Evolutionary conservation across 2,113 vertebrate genomes (phyloP).

Genomic region (Colinus virginianus): DNA sequence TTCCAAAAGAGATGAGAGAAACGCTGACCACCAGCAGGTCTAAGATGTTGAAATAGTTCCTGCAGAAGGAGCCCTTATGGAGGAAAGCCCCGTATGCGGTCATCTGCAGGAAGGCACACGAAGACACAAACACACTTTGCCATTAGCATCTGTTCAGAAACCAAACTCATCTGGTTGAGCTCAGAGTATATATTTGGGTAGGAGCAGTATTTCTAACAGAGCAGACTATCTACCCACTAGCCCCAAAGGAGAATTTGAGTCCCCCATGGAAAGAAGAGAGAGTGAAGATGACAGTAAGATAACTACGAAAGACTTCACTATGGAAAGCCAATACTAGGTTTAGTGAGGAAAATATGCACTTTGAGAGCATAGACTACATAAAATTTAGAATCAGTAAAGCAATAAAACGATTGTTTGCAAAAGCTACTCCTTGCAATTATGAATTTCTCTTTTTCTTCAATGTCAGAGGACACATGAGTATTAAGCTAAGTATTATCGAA

Average conservation of each 20-base stretch:
- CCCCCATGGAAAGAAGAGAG: slow-evolving; percentile 39
- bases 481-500: slow-evolving; percentile 13
- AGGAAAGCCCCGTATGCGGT: slow-evolving; percentile 97
- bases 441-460: slow-evolving; percentile 40
- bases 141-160: slow-evolving; percentile 11
- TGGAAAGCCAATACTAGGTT: not conserved
- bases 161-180: not conserved
- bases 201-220: not conserved
- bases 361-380: not conserved
- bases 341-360: not conserved
- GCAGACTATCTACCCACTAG: not conserved
- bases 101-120: slow-evolving; percentile 85
- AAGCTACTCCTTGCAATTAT: slow-evolving; percentile 47
- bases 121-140: slow-evolving; percentile 39
- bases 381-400: slow-evolving; percentile 42
- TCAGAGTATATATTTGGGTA: not conserved
- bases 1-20: slow-evolving; percentile 98
- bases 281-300: slow-evolving; percentile 14
- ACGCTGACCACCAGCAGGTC: slow-evolving; percentile 99
- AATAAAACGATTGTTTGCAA: slow-evolving; percentile 36
- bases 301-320: not conserved
- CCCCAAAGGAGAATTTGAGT: not conserved
- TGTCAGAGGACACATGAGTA: slow-evolving; percentile 4
- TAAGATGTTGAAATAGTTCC: slow-evolving; percentile 99
- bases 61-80: slow-evolving; percentile 98